Evolutionary conservation across 2,113 vertebrate genomes (phyloP), one percentile per base, ranked within the genome.

Genomic region (Otis tarda): DNA sequence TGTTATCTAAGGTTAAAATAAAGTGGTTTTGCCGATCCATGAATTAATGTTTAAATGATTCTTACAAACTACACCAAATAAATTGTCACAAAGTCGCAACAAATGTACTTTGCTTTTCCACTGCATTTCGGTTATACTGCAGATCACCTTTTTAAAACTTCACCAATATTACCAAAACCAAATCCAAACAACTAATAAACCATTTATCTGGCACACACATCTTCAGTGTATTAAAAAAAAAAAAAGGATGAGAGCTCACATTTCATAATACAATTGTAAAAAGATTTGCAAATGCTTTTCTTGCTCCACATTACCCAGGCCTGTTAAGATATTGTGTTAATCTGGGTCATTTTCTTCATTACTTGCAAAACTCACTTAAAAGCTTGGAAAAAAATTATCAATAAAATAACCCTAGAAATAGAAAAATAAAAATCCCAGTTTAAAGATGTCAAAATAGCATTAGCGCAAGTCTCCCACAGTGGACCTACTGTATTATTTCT

Each of bases 401-500:
- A 81, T 31, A 83, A 89, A 87, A 79, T 35, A 82, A 83, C 17
- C 39, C 39, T 85, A 83, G 83, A 96, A 94, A 91, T 12, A 70
- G 63, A 75, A 88, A 95, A 92, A 85, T 47, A 75, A 85, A 95
- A 94, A 76, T 30, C 25, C 17, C 75, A 71, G 65, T 77, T 77
- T 94, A 60, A 76, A 91, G 93, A 90, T 30, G 60, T 94, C 92
- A 87, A 53, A 97, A 67, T 19, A 87, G 67, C 59, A 56, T 85
- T 94, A 45, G 65, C 63, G 81, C 50, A 83, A 65, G 80, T 70
- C 59, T 89, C 89, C 94, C 94, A 97, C 95, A 98, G 88, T 94
- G 84, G 78, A 37, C 45, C 88, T 92, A 93, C 96, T 96, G 92
- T 96, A 93, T 94, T 94, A 47, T 84, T 80, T 97, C 93, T 89